phyloP scores from a whole-genome alignment of 1,140 invertebrate species.

The Planococcus citri region DNA sequence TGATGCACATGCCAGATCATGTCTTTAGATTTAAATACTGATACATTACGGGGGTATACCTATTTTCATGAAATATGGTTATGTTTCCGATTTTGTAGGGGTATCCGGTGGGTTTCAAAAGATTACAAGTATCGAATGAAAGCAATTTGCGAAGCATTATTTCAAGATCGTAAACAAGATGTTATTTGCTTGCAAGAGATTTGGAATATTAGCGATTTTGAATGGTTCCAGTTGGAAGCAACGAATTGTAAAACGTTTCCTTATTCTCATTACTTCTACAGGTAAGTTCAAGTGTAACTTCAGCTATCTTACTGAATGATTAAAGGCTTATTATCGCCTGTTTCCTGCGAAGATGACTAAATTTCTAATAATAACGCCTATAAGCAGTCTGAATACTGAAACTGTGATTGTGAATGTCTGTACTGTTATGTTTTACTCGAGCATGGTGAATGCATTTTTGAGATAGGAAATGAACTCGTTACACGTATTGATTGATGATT shows the following conservation, averaged over 20 bases:
- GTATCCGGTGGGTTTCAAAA: constrained; percentile 65
- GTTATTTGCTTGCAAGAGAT: constrained; percentile 88
- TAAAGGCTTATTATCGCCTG: too few relatives aligned
- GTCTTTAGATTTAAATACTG: too few relatives aligned
- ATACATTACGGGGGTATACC: too few relatives aligned
- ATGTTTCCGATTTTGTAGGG: constrained; percentile 44
- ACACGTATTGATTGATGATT: too few relatives aligned
- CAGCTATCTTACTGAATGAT: neutral
- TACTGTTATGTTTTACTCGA: too few relatives aligned
- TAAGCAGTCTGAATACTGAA: too few relatives aligned
- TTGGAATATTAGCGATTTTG: constrained; percentile 68
- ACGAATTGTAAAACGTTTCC: constrained; percentile 50
- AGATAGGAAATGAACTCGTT: too few relatives aligned
- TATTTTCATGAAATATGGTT: neutral
- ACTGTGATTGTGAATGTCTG: too few relatives aligned
- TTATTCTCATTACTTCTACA: constrained; percentile 85
- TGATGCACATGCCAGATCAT: too few relatives aligned
- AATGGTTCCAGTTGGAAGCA: constrained; percentile 45
- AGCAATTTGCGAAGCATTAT: constrained; percentile 64
- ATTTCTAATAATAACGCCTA: too few relatives aligned
- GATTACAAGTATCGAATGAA: constrained; percentile 58
- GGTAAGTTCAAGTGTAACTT: constrained; percentile 40
- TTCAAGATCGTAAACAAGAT: constrained; percentile 53
- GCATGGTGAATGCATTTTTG: too few relatives aligned
- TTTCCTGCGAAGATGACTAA: too few relatives aligned